Evolutionary conservation across 2,113 vertebrate genomes (phyloP), one percentile per base, ranked within the genome.

Genomic region (Chloroceryle aenea): DNA sequence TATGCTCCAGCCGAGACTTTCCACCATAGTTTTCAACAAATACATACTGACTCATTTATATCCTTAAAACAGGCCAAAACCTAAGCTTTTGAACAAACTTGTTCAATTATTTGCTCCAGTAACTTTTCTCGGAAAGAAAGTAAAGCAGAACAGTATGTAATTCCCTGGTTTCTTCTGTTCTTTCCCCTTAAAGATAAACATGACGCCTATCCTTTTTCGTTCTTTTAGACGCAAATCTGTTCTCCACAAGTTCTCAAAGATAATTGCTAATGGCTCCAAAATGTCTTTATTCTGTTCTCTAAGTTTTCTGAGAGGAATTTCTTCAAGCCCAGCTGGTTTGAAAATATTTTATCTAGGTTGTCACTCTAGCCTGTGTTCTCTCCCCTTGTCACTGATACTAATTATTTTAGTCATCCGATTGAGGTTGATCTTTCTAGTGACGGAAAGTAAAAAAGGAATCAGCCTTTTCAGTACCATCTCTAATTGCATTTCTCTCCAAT

Each of bases 1-100:
- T 67, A 77, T 90, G 68, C 85, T 84, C 38, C 68, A 95, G 64
- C 76, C 92, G 94, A 89, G 77, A 40, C 29, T 94, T 95, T 90
- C 47, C 34, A 81, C n/a, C 12, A 34, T 34, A 47, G 38, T 74
- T 92, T 89, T 74, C 72, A 84, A 53, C 32, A 92, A 92, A 88
- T 34, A 32, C 12, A 25, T 43, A 21, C 59, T 84, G 68, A 42
- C 45, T 80, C 34, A 21, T 91, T 95, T 66, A 43, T 63, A 38
- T 73, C 29, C 52, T 71, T 92, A 38, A 89, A 92, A 62, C 0
- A 17, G 62, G 84, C 50, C 81, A 92, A 88, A 91, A 0, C 15
- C 40, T 66, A 38, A 74, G 29, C 19, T 87, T 91, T 91, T 82
- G 75, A 71, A 82, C 26, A 64, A 82, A 73, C 14, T n/a, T n/a